phyloP scores from a whole-genome alignment of 2,888 invertebrate species.

The Andrena fulva region DNA sequence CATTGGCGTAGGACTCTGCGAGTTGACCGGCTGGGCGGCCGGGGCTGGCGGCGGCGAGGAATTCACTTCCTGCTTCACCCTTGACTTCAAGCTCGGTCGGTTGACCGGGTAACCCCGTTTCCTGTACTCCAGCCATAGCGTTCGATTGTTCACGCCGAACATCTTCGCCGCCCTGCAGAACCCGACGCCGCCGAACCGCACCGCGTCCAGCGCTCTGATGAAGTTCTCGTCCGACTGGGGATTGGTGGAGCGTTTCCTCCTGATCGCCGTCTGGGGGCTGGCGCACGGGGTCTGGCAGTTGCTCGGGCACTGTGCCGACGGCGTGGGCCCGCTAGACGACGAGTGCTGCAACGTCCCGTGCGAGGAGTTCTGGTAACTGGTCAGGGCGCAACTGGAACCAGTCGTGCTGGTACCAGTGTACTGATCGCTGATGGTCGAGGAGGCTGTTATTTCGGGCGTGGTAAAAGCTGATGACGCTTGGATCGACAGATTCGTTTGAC shows the following conservation, averaged over 20 bases:
- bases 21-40: conserved; percentile 84
- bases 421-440: conserved; percentile 86
- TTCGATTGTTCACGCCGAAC: conserved; percentile 94
- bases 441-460: conserved; percentile 86
- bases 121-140: conserved; percentile 94
- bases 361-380: conserved; percentile 81
- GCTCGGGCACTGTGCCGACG: conserved; percentile 81
- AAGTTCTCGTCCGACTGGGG: conserved; percentile 94
- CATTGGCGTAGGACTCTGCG: conserved; percentile 85
- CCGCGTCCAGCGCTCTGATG: conserved; percentile 92
- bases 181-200: conserved; percentile 93
- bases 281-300: conserved; percentile 83
- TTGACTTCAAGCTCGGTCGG: conserved; percentile 91
- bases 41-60: conserved; percentile 87
- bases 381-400: conserved; percentile 82
- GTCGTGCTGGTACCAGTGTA: conserved; percentile 86
- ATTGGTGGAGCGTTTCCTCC: conserved; percentile 91
- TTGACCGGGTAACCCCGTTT: conserved; percentile 93
- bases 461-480: conserved; percentile 83
- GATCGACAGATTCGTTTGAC: conserved; percentile 86
- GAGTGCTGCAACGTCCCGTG: conserved; percentile 77
- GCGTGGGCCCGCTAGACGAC: conserved; percentile 78
- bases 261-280: conserved; percentile 85
- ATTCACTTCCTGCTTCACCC: conserved; percentile 89
- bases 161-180: conserved; percentile 94